phyloP scores from a whole-genome alignment of 2,113 vertebrate genomes.

The Tichodroma muraria region DNA sequence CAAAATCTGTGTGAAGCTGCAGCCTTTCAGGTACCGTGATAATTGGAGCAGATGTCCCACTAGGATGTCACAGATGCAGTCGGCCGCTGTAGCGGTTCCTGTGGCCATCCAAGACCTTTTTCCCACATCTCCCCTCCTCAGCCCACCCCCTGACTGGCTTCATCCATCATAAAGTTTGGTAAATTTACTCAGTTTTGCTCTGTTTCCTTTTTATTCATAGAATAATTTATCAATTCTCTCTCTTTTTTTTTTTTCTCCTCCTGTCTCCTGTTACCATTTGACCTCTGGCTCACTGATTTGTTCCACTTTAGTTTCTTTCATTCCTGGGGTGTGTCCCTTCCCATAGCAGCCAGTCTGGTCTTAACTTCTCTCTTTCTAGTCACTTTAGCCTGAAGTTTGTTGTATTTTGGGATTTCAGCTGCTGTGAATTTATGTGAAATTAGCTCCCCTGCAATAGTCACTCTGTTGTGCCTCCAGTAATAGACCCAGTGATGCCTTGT shows the following conservation, averaged over 20 bases:
- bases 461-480: not conserved
- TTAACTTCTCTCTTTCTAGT: not conserved
- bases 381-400: not conserved
- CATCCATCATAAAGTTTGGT: not conserved
- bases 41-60: not conserved
- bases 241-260: rapidly evolving
- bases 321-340: not conserved
- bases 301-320: not conserved
- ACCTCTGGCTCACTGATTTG: not conserved
- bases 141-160: not conserved
- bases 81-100: not conserved
- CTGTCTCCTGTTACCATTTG: not conserved
- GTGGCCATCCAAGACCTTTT: not conserved
- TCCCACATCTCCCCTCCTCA: not conserved
- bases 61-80: not conserved
- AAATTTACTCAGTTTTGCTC: not conserved
- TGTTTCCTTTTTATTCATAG: not conserved
- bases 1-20: not conserved
- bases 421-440: not conserved
- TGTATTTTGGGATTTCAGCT: not conserved
- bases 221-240: not conserved
- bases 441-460: not conserved
- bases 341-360: not conserved
- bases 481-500: not conserved
- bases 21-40: not conserved